phyloP scores from a whole-genome alignment of 2,888 invertebrate genomes.

The Dryocosmus kuriphilus region DNA sequence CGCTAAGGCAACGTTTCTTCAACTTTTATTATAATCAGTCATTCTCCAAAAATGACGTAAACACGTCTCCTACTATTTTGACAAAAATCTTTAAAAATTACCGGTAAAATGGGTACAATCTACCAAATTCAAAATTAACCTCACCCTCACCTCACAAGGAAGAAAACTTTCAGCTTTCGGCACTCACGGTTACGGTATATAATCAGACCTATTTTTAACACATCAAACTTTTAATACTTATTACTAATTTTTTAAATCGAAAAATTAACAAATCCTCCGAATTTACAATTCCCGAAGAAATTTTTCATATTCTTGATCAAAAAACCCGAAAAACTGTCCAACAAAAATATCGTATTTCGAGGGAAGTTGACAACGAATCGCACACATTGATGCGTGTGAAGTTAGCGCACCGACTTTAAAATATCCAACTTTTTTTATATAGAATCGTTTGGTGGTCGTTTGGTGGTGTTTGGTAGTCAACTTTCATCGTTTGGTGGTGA shows the following conservation, averaged over 20 bases:
- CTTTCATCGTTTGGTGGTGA: too few relatives aligned
- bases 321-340: neutral
- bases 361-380: neutral
- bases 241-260: neutral
- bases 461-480: too few relatives aligned
- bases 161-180: neutral
- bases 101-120: neutral
- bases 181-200: neutral
- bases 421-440: too few relatives aligned
- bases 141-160: neutral
- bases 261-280: neutral
- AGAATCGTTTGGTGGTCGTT: too few relatives aligned
- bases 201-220: neutral
- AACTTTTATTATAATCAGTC: conserved; percentile 3
- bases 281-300: neutral
- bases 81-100: neutral
- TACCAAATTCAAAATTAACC: neutral
- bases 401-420: too few relatives aligned
- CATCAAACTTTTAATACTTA: neutral
- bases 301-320: neutral
- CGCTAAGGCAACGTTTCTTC: neutral
- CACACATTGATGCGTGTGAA: too few relatives aligned
- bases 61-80: neutral
- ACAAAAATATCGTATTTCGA: neutral
- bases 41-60: neutral